Base-by-base conservation (phyloP, 2,888 invertebrate genomes). In the Chirona hameri region DNA sequence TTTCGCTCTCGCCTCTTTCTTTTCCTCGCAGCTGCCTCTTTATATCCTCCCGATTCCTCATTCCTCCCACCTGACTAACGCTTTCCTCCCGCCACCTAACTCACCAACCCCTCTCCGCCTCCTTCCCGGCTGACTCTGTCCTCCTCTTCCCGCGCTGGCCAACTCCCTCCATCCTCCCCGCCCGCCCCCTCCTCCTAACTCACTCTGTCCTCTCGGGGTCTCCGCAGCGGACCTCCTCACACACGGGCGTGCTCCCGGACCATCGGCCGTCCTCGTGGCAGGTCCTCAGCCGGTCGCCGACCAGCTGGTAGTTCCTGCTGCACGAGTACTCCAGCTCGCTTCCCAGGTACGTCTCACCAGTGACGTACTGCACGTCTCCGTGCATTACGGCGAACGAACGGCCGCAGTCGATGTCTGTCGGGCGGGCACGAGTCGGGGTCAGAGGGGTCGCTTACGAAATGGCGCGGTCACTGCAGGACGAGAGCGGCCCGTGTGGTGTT, bases 181-280 rank as follows among this genome's bases (percentile, higher is more conserved):
- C 24, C 5, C 60, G 24, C 24, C 65, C n/a, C 12, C n/a, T 27
- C n/a, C n/a, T n/a, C 21, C 0, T 27, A 15, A 85, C 84, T 1
- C 85, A 85, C n/a, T 93, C 92, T 0, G 96, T 94, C 52, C 95
- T 89, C 4, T 92, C 89, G 0, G 97, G 96, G 86, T 95, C 95
- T 0, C 93, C 91, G 86, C 97, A 97, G 82, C 96, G 92, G 85
- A 96, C 95, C 90, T 96, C 94, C 92, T 96, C 95, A 88, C 97
- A 97, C 89, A 93, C 92, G 0, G 96, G 96, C 0, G 94, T 91
- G 0, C 91, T 90, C 84, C 95, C 95, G 86, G 94, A 95, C 96
- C 96, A 97, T 86, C 92, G 91, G 82, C 92, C 93, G 84, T 92
- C 93, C 84, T 93, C 92, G 72, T 92, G 89, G 86, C 96, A 97